These are phyloP conservation scores for Aldrovandia affinis DNA, from an alignment of 2,797 vertebrate species.

Conservation along the genomic window DNA sequence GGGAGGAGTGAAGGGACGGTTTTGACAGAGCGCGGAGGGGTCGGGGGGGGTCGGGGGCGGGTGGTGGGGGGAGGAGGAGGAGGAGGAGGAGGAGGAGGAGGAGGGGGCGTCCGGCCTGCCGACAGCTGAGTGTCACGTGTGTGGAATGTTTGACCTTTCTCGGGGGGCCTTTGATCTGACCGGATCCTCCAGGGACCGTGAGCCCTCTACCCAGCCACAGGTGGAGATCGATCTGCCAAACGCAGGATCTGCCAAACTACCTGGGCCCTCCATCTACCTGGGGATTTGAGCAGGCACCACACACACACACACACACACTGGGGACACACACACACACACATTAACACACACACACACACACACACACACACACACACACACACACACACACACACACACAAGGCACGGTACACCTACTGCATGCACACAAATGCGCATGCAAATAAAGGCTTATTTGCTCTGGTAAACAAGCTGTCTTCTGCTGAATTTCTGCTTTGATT, in stretches of 20 bases:
- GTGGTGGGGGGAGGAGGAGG: slow-evolving; percentile 32
- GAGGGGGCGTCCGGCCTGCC: slow-evolving; percentile 60
- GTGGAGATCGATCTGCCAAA: slow-evolving; percentile 69
- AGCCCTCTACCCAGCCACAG: slow-evolving; percentile 70
- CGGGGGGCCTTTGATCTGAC: slow-evolving; percentile 84
- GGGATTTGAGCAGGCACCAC: neutral
- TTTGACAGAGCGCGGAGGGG: neutral
- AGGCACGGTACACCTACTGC: neutral
- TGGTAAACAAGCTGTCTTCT: neutral
- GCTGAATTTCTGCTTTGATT: neutral
- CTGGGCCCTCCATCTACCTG: slow-evolving; percentile 40
- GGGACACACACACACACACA: neutral
- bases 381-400: neutral
- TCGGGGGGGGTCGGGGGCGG: slow-evolving; percentile 44
- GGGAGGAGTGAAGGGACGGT: neutral
- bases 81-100: slow-evolving; percentile 28
- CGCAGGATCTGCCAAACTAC: slow-evolving; percentile 52
- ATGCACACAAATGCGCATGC: neutral
- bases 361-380: neutral
- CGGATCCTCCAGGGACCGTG: slow-evolving; percentile 81
- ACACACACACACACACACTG: neutral
- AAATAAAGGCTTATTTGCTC: slow-evolving; percentile 1
- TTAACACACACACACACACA: neutral
- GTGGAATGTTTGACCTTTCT: slow-evolving; percentile 89
- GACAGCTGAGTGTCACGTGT: slow-evolving; percentile 72